These are phyloP conservation scores for Esox lucius DNA, from an alignment of 2,797 vertebrate species.

Conservation along the genomic window DNA sequence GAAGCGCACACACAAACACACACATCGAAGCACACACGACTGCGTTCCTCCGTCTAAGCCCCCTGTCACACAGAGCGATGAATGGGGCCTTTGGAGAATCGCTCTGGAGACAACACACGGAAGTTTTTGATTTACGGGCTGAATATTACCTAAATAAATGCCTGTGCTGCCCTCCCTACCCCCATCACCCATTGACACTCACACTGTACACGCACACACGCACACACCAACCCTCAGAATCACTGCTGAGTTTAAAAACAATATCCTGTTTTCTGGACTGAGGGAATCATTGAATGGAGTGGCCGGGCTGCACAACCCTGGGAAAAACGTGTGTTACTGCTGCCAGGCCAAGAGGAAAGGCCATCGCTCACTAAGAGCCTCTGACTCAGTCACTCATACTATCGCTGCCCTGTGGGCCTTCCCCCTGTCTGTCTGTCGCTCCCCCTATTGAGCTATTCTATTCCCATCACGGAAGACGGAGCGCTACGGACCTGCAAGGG, in stretches of 20 bases:
- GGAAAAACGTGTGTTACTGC: constrained; percentile 53
- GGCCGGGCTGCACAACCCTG: constrained; percentile 60
- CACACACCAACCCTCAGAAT: constrained; percentile 11
- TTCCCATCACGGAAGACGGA: constrained; percentile 58
- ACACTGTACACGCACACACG: not conserved
- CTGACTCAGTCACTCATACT: constrained; percentile 28
- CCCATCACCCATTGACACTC: constrained; percentile 10
- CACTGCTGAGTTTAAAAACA: constrained; percentile 32
- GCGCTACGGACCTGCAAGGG: constrained; percentile 9
- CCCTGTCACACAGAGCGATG: constrained; percentile 49
- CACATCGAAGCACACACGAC: constrained; percentile 19
- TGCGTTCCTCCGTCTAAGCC: constrained; percentile 28
- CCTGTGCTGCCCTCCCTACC: constrained; percentile 28
- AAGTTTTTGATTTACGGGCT: constrained; percentile 68
- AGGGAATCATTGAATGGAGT: constrained; percentile 52
- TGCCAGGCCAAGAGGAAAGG: constrained; percentile 69
- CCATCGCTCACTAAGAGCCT: constrained; percentile 55
- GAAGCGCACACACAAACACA: not conserved
- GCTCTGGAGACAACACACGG: constrained; percentile 53
- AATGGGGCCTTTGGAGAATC: constrained; percentile 53
- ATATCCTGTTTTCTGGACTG: constrained; percentile 66
- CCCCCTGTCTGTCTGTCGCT: constrained; percentile 29
- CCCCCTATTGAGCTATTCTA: constrained; percentile 60
- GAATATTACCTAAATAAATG: constrained; percentile 61
- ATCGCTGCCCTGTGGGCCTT: constrained; percentile 38